These are phyloP conservation scores for Pegoplata infirma DNA, from an alignment of 2,888 invertebrate genomes.

Conservation along the genomic window DNA sequence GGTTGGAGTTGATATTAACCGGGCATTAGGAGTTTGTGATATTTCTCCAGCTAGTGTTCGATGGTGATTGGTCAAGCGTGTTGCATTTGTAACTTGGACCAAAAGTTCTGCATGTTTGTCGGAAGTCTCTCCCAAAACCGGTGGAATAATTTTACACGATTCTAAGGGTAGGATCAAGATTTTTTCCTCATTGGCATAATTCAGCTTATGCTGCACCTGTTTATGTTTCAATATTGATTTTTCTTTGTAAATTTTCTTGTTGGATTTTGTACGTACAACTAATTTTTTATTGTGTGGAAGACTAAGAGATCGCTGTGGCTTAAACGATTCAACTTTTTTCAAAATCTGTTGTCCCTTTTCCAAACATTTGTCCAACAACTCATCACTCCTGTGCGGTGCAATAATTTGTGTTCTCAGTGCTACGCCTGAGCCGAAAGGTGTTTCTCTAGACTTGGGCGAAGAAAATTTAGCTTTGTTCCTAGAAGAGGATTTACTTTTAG, in stretches of 20 bases:
- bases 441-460: not conserved
- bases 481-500: not conserved
- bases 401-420: not conserved
- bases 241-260: slow-evolving; percentile 38
- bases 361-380: slow-evolving; percentile 75
- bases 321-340: slow-evolving; percentile 75
- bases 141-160: slow-evolving; percentile 76
- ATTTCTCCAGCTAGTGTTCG: slow-evolving; percentile 4
- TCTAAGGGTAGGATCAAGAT: slow-evolving; percentile 71
- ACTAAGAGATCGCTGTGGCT: slow-evolving; percentile 53
- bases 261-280: slow-evolving; percentile 26
- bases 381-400: slow-evolving; percentile 65
- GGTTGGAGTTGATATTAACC: slow-evolving; percentile 14
- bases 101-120: slow-evolving; percentile 75
- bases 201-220: slow-evolving; percentile 63
- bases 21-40: too few relatives aligned
- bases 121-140: slow-evolving; percentile 74
- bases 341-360: slow-evolving; percentile 77
- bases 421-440: not conserved
- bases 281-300: slow-evolving; percentile 56
- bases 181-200: slow-evolving; percentile 75
- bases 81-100: slow-evolving; percentile 68
- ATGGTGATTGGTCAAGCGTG: slow-evolving; percentile 1
- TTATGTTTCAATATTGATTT: slow-evolving; percentile 20
- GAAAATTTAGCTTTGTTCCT: not conserved